Evolutionary conservation across 2,888 invertebrate genomes (phyloP).

Genomic region (Neria commutata): DNA sequence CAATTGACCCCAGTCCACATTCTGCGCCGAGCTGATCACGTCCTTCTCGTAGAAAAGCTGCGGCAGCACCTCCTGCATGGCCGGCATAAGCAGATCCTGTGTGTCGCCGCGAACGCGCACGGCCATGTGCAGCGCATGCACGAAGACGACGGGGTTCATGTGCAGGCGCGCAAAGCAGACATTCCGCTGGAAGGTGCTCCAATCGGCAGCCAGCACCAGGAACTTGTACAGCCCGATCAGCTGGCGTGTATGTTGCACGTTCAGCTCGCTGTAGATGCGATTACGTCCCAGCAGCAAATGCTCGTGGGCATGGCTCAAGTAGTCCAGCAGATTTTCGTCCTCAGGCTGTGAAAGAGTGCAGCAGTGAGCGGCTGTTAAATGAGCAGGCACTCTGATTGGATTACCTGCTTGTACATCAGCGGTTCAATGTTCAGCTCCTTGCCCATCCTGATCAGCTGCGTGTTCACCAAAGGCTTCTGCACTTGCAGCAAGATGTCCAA

Average conservation of each 20-base stretch:
- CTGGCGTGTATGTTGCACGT: slow-evolving; percentile 34
- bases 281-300: slow-evolving; percentile 35
- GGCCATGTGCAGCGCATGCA: slow-evolving; percentile 71
- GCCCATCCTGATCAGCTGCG: slow-evolving; percentile 39
- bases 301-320: slow-evolving; percentile 25
- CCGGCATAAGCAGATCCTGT: slow-evolving; percentile 70
- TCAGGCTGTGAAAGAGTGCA: slow-evolving; percentile 24
- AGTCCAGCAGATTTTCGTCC: slow-evolving; percentile 27
- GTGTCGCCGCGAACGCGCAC: slow-evolving; percentile 71
- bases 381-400: too few relatives aligned
- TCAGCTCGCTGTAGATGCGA: slow-evolving; percentile 34
- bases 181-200: slow-evolving; percentile 67
- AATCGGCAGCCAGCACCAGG: slow-evolving; percentile 64
- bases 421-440: slow-evolving; percentile 33
- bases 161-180: slow-evolving; percentile 70
- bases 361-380: too few relatives aligned
- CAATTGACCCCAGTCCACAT: slow-evolving; percentile 31
- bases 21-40: slow-evolving; percentile 35
- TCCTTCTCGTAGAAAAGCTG: slow-evolving; percentile 71
- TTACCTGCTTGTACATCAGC: slow-evolving; percentile 35
- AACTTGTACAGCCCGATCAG: slow-evolving; percentile 42
- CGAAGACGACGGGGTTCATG: slow-evolving; percentile 76
- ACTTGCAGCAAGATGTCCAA: slow-evolving; percentile 46
- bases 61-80: slow-evolving; percentile 77
- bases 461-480: slow-evolving; percentile 43